A percentile compares a stretch with the other conserved stretches of the same genome.
phyloP scores from a whole-genome alignment of 2,113 vertebrate genomes.

The Oryctolagus cuniculus region DNA sequence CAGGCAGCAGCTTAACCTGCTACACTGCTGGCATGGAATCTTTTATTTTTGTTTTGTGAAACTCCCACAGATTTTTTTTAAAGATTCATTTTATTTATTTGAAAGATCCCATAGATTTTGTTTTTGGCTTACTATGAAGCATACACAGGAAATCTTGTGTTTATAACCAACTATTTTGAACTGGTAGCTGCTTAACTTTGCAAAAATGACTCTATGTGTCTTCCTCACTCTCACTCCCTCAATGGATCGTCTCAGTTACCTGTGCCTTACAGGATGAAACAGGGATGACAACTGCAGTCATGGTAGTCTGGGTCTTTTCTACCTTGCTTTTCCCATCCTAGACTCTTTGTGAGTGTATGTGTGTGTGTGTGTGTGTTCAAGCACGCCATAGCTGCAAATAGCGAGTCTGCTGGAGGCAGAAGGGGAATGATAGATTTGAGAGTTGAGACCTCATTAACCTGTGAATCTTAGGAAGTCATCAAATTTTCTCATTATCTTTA shows the following conservation, averaged over 20 bases:
- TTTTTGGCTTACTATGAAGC: neutral
- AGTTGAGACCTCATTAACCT: neutral
- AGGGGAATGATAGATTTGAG: neutral
- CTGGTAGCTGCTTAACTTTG: neutral
- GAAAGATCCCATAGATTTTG: too few species aligned
- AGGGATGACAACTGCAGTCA: neutral
- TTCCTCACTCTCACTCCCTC: accelerated
- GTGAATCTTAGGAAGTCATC: neutral
- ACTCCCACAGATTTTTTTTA: neutral
- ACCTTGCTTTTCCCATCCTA: neutral
- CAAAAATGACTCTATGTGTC: neutral
- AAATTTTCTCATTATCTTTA: neutral
- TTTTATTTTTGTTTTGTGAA: neutral
- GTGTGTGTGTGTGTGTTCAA: neutral
- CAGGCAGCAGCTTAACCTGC: too few species aligned
- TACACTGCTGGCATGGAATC: neutral
- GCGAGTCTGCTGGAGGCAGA: neutral
- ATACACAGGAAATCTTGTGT: neutral
- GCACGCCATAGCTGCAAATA: neutral
- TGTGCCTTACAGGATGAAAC: neutral
- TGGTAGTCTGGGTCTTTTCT: neutral
- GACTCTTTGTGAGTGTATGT: neutral
- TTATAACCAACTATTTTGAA: neutral
- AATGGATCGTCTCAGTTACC: neutral
- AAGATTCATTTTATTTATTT: too few species aligned